phyloP scores from a whole-genome alignment of 2,888 invertebrate species.

The Philopedon plagiatum region DNA sequence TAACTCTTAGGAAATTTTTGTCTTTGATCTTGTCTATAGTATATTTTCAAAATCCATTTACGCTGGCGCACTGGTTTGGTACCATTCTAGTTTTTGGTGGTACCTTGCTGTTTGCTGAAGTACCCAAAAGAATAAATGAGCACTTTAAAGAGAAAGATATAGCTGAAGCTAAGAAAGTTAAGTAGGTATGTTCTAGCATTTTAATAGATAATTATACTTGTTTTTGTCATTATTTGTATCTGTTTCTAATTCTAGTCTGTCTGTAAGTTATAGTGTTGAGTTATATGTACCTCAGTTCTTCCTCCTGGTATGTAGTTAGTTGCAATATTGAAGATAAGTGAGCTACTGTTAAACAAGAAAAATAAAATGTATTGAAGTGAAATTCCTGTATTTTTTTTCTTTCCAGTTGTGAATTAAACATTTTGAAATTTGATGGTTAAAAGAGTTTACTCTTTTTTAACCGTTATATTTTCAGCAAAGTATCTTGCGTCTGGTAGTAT shows the following conservation, averaged over 20 bases:
- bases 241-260: neutral
- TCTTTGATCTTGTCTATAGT: slow-evolving; percentile 95
- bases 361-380: too few species aligned
- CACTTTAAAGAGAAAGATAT: slow-evolving; percentile 2
- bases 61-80: slow-evolving; percentile 91
- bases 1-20: slow-evolving; percentile 95
- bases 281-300: neutral
- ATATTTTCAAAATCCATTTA: slow-evolving; percentile 96
- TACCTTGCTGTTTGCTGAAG: slow-evolving; percentile 92
- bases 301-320: neutral
- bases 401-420: too few species aligned
- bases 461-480: too few species aligned
- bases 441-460: too few species aligned
- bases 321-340: too few species aligned
- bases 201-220: neutral
- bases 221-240: neutral
- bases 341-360: too few species aligned
- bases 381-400: too few species aligned
- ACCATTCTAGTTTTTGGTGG: slow-evolving; percentile 92
- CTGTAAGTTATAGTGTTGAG: neutral
- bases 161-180: neutral
- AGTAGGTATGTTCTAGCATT: neutral
- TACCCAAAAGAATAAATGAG: slow-evolving; percentile 62
- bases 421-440: too few species aligned
- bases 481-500: too few species aligned